phyloP scores from a whole-genome alignment of 2,113 vertebrate species.

The Coreoperca whiteheadi region DNA sequence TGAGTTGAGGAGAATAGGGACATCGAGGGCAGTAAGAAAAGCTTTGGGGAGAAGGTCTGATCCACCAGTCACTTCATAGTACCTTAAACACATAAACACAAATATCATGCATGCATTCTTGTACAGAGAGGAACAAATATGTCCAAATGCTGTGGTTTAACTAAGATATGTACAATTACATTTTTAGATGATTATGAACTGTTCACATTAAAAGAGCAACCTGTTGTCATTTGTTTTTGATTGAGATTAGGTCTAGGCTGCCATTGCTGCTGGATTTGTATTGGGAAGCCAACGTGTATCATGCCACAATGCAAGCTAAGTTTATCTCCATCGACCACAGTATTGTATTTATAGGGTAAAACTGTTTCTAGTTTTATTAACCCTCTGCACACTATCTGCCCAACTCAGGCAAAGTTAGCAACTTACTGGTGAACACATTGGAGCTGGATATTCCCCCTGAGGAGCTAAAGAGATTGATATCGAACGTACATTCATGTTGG shows the following conservation, averaged over 20 bases:
- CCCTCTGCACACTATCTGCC: too few species aligned
- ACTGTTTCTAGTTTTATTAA: too few species aligned
- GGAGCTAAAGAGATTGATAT: too few species aligned
- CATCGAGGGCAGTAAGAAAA: constrained; percentile 62
- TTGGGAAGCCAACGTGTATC: too few species aligned
- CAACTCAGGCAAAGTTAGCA: too few species aligned
- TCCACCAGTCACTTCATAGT: constrained; percentile 70
- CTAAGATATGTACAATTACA: not conserved
- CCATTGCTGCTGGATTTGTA: too few species aligned
- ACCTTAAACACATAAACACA: not conserved
- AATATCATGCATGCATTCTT: not conserved
- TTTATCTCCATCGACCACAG: too few species aligned
- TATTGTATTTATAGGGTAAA: too few species aligned
- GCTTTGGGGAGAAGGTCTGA: constrained; percentile 56
- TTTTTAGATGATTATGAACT: not conserved
- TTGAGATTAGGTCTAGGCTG: not conserved
- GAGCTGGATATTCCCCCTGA: too few species aligned
- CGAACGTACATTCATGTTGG: too few species aligned
- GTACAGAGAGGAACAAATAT: not conserved
- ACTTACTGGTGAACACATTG: too few species aligned
- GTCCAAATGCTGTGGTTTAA: not conserved
- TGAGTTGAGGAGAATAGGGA: constrained; percentile 64
- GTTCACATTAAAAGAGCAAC: not conserved
- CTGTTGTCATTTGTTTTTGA: not conserved
- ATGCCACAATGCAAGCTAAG: too few species aligned